phyloP scores from a whole-genome alignment of 2,888 invertebrate species.

The Colostygia pectinataria region DNA sequence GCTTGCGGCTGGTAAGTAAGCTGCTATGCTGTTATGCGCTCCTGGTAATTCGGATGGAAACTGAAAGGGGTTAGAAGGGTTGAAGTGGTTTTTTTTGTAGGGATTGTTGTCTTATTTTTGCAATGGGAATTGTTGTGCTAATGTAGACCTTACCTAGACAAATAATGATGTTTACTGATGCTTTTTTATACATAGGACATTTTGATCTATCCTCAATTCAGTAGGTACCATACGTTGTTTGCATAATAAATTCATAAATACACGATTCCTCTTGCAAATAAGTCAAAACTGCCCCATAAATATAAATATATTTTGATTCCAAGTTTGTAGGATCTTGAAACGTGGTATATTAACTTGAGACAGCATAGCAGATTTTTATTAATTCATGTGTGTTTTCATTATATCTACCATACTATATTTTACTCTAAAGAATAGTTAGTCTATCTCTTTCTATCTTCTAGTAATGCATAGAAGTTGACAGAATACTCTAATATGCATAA shows the following conservation, averaged over 20 bases:
- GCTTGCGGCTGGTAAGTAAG: constrained; percentile 91
- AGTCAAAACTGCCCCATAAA: background rate
- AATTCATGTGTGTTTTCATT: constrained; percentile 2
- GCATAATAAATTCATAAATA: too few relatives aligned
- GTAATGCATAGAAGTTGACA: constrained; percentile 27
- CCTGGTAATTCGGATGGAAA: constrained; percentile 17
- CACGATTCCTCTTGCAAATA: background rate
- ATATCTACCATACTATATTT: constrained; percentile 3
- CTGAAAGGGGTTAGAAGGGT: background rate
- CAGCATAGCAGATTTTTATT: constrained; percentile 23
- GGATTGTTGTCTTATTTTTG: background rate
- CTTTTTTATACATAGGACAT: background rate
- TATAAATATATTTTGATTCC: too few relatives aligned
- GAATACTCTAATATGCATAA: constrained; percentile 23
- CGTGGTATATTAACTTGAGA: background rate
- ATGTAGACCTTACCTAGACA: too few relatives aligned
- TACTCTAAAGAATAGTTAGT: constrained; percentile 22
- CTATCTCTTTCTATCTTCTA: constrained; percentile 28
- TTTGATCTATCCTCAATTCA: too few relatives aligned
- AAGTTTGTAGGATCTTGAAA: too few relatives aligned
- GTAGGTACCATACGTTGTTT: too few relatives aligned
- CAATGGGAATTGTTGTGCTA: background rate
- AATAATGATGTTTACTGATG: background rate
- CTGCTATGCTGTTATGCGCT: constrained; percentile 34
- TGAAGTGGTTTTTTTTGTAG: background rate